Base-by-base conservation (phyloP, 2,113 vertebrate genomes). In the Ranitomeya variabilis region DNA sequence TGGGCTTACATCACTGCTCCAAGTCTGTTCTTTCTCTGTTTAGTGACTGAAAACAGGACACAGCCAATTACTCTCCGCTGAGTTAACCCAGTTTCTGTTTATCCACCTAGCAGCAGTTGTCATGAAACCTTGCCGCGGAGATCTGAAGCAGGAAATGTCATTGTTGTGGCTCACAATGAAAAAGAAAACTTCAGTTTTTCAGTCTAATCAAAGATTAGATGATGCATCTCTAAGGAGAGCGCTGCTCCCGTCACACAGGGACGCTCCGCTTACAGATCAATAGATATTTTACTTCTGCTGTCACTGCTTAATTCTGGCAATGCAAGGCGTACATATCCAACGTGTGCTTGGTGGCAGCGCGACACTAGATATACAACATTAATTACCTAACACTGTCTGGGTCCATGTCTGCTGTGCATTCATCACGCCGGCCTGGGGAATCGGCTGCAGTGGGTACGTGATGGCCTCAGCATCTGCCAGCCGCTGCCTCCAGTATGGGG, bases 61-160 rank as follows among this genome's bases (percentile, higher is more conserved):
- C 90, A 91, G 93, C 95, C 96, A 96, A 94, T 97, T 97, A 95
- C 93, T 95, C 93, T 95, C 94, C 57, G 80, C 94, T 93, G 94
- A 94, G 79, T 92, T 94, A 93, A 94, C 92, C 92, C 95, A 93
- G 91, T 91, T 94, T 93, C 90, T 95, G 94, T 97, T 96, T 95
- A 95, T 96, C 94, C 95, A 92, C 89, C 77, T 89, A 91, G 90
- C 86, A 90, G 91, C 89, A 89, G 91, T 92, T 90, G 90, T 83
- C 82, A 83, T 85, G 83, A 91, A 90, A 93, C 90, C 76, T 90
- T 89, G 79, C 90, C 91, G 74, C 66, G 82, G 80, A 92, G 84
- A 60, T 90, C n/a, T 92, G 89, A 51, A 87, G 85, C 85, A 90
- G 90, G 82, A 90, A 86, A 45, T 89, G 82, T 31, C 37, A 90